Conservation (phyloP, 2,113 vertebrate species). For the Tupaia chinensis region DNA sequence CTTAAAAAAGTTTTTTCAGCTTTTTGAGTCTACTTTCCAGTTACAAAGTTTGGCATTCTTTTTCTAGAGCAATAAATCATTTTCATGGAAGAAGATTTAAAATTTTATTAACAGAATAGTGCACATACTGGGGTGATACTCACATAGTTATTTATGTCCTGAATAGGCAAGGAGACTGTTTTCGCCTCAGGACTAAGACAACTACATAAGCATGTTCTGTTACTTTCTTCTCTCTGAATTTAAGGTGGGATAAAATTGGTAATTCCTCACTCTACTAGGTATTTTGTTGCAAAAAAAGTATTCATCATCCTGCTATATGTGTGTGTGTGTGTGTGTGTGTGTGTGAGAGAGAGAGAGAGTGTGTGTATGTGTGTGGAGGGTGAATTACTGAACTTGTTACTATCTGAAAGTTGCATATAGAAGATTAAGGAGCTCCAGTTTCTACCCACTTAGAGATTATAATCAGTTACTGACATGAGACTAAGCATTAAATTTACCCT, state of each 20-base stretch:
- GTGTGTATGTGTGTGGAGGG: background rate
- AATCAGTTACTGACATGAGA: conserved; percentile 69
- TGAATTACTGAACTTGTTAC: conserved; percentile 58
- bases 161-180: background rate
- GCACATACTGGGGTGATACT: background rate
- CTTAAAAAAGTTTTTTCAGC: conserved; percentile 8
- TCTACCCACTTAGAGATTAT: conserved; percentile 67
- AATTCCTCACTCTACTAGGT: conserved; percentile 62
- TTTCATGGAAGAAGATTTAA: conserved; percentile 49
- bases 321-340: conserved; percentile 39
- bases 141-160: conserved; percentile 50
- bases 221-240: conserved; percentile 62
- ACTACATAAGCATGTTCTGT: conserved; percentile 6
- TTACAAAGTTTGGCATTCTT: conserved; percentile 37
- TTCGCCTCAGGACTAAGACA: conserved; percentile 63
- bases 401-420: conserved; percentile 66
- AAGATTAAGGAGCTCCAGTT: conserved; percentile 70
- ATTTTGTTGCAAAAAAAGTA: conserved; percentile 60
- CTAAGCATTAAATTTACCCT: conserved; percentile 65
- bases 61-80: background rate
- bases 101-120: conserved; percentile 50
- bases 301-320: conserved; percentile 60
- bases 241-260: conserved; percentile 70
- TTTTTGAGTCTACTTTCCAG: conserved; percentile 28
- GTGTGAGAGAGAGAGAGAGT: background rate